Evolutionary conservation across 2,888 invertebrate genomes (phyloP), one percentile per base, ranked within the genome.

Genomic region (Heteromyza rotundicornis): DNA sequence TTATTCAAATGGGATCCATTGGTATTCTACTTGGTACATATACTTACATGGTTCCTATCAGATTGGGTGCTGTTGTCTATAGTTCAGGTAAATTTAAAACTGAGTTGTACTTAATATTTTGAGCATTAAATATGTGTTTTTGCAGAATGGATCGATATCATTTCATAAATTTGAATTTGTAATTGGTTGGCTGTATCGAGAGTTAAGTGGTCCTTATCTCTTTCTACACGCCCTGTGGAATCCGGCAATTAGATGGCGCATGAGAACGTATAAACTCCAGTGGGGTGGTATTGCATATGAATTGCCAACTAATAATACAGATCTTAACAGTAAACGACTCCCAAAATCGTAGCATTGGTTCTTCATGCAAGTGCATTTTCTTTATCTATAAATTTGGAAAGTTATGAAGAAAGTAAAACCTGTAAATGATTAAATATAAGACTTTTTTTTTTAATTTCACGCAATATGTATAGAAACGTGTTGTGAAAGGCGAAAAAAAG

Each of bases 201-300:
- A 98, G 86, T 86, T 90, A 56, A 91, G 92, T 71, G 94, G 97
- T 66, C 93, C 97, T 2, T 92, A 95, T 79, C 86, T 97, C 66
- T 93, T 96, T 82, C 85, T 94, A 36, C 89, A 90, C 75, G 96
- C 98, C 36, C 86, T 98, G 60, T 87, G 92, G 76, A 90, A 92
- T 82, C 95, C 96, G 0, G 89, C 91, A 66, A 96, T 99, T 76
- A 89, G 90, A 81, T 99, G 99, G 99, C 88, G 98, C 76, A 91
- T 94, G 77, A 90, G 96, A 77, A 89, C 90, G 72, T 99, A 94
- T 85, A 90, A 92, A 81, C 87, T 98, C 66, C 90, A 92, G 73
- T 98, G 98, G 98, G 98, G 98, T 66, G 98, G 98, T 35, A 85
- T 92, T 52, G 96, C 95, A 54, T 95, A 96, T 79, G 94, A 95